Percentiles rank a stretch among this genome's conserved stretches.
These are phyloP conservation scores for Perdita meconis DNA, from an alignment of 2,888 invertebrate species.

Conservation along the genomic window DNA sequence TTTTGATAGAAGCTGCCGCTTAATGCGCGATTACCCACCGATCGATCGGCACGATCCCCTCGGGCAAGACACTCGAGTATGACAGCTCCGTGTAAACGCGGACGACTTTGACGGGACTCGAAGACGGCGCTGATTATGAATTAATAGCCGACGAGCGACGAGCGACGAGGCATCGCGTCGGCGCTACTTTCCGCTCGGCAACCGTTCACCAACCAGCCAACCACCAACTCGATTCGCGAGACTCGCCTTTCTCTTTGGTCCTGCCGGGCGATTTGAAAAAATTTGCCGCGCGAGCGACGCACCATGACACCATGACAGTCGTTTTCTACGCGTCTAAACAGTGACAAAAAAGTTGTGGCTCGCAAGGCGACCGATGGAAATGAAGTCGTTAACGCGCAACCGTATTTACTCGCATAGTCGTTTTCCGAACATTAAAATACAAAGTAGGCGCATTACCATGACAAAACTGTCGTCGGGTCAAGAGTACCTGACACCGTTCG, in stretches of 20 bases:
- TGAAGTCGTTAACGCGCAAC: constrained; percentile 36
- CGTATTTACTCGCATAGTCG: constrained; percentile 77
- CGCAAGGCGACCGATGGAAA: constrained; percentile 6
- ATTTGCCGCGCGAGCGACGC: neutral
- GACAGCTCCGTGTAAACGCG: constrained; percentile 25
- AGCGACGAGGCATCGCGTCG: constrained; percentile 23
- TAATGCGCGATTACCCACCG: constrained; percentile 22
- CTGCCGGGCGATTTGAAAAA: neutral
- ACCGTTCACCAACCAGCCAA: constrained; percentile 27
- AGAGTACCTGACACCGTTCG: constrained; percentile 78
- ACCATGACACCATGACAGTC: too few relatives aligned
- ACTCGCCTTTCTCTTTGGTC: constrained; percentile 12
- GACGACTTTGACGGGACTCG: constrained; percentile 60
- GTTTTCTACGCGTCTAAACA: neutral
- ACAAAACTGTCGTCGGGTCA: constrained; percentile 80
- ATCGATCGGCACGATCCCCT: constrained; percentile 41
- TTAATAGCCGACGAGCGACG: too few relatives aligned
- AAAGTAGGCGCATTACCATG: constrained; percentile 82
- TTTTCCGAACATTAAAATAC: constrained; percentile 81
- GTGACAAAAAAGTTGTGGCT: neutral
- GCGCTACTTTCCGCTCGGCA: constrained; percentile 27
- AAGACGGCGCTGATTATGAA: constrained; percentile 57
- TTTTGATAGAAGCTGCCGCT: constrained; percentile 22
- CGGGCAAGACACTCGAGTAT: constrained; percentile 26
- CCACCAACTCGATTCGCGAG: constrained; percentile 40